Percentiles rank a stretch among this genome's conserved stretches.
Conservation (phyloP, 2,113 vertebrate species). For the Urocynchramus pylzowi region DNA sequence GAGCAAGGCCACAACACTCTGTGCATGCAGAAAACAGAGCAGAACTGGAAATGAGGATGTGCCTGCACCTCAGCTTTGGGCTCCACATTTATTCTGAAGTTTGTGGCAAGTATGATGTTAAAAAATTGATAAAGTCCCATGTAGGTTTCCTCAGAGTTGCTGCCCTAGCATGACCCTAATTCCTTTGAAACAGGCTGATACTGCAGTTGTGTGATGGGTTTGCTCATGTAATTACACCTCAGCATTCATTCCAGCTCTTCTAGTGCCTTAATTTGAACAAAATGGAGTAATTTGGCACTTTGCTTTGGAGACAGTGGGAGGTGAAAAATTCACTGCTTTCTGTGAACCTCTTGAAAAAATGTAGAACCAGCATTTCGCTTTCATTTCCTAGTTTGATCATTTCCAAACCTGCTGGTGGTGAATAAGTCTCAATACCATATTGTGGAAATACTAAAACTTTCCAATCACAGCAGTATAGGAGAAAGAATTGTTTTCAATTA, state of each 20-base stretch:
- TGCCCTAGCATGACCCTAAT: not conserved
- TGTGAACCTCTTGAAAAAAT: not conserved
- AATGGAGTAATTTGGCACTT: not conserved
- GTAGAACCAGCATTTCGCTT: not conserved
- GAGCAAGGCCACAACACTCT: fast-evolving
- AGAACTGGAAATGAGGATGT: not conserved
- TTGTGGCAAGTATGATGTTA: not conserved
- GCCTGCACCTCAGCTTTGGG: not conserved
- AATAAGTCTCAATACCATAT: not conserved
- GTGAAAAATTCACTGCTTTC: not conserved
- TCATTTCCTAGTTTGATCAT: not conserved
- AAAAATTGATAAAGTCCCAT: not conserved
- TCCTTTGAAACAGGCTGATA: not conserved
- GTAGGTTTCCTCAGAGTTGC: not conserved
- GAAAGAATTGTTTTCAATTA: not conserved
- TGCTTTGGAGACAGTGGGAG: not conserved
- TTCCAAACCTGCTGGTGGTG: not conserved
- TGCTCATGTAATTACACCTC: not conserved
- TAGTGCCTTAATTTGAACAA: not conserved
- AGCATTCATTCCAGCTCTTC: not conserved
- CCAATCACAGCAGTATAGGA: not conserved
- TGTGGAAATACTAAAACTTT: not conserved
- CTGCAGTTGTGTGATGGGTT: not conserved
- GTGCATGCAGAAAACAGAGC: not conserved
- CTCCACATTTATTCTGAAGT: not conserved